Evolutionary conservation across 2,888 invertebrate species (phyloP).

Genomic region (Eupithecia abbreviata): DNA sequence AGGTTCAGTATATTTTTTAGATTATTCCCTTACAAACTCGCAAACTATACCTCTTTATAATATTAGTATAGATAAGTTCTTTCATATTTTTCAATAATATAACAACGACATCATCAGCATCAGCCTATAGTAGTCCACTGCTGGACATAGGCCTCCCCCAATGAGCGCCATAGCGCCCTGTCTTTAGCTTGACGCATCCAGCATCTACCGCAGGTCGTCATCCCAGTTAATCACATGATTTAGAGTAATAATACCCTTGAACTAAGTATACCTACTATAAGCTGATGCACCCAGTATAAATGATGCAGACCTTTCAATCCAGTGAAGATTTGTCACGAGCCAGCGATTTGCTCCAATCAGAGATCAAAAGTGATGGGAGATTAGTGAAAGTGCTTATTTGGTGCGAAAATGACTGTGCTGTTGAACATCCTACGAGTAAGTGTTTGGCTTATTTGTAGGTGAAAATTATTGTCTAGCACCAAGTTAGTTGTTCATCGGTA

Average conservation of each 20-base stretch:
- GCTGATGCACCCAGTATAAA: constrained; percentile 23
- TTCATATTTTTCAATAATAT: background rate
- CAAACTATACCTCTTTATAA: too few species aligned
- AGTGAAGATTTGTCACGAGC: constrained; percentile 37
- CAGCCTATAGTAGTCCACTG: too few species aligned
- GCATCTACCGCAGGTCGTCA: too few species aligned
- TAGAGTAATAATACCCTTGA: background rate
- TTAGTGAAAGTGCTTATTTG: constrained; percentile 39
- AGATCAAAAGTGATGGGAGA: constrained; percentile 36
- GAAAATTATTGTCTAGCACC: background rate
- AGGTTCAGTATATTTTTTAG: too few species aligned
- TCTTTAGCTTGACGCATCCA: too few species aligned
- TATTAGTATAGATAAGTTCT: background rate
- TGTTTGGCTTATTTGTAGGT: background rate
- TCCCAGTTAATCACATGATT: background rate
- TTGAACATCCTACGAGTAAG: background rate
- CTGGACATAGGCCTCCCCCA: too few species aligned
- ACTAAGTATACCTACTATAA: background rate
- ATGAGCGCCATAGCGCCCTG: too few species aligned
- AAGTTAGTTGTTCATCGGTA: background rate
- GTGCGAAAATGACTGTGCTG: constrained; percentile 32
- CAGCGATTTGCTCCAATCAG: constrained; percentile 43
- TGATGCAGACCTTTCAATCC: constrained; percentile 54
- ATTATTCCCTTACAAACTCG: too few species aligned
- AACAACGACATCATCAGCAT: background rate